These are phyloP conservation scores for Chironomus striatipennis DNA, from an alignment of 1,140 invertebrate genomes.

Conservation along the genomic window DNA sequence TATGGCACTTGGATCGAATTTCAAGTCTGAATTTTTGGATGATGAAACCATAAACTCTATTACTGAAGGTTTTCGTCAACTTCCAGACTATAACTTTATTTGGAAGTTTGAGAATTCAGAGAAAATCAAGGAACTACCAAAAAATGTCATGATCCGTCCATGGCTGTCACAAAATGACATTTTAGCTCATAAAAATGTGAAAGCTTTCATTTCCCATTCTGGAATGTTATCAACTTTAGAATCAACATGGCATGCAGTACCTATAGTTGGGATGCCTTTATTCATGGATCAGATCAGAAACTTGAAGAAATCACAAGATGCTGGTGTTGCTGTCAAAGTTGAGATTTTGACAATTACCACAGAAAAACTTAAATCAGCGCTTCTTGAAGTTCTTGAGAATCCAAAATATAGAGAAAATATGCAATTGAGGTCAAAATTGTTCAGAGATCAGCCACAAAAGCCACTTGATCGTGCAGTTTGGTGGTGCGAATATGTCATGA, in stretches of 20 bases:
- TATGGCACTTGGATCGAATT: slow-evolving; percentile 42
- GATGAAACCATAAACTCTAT: slow-evolving; percentile 34
- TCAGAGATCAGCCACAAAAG: slow-evolving; percentile 16
- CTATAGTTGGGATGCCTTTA: slow-evolving; percentile 43
- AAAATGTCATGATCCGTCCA: slow-evolving; percentile 42
- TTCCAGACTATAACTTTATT: slow-evolving; percentile 39
- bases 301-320: not conserved
- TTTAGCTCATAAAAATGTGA: slow-evolving; percentile 31
- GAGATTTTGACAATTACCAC: not conserved
- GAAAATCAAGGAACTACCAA: slow-evolving; percentile 31
- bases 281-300: slow-evolving; percentile 38
- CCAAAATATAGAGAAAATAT: not conserved
- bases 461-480: slow-evolving; percentile 25
- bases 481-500: slow-evolving; percentile 25
- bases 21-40: slow-evolving; percentile 35
- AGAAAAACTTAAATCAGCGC: not conserved
- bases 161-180: slow-evolving; percentile 41
- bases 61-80: slow-evolving; percentile 36
- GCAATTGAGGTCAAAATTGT: not conserved
- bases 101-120: slow-evolving; percentile 41
- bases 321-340: not conserved
- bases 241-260: slow-evolving; percentile 42
- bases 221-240: slow-evolving; percentile 43
- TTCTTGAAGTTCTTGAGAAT: not conserved
- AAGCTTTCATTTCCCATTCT: slow-evolving; percentile 36